A percentile compares a stretch with the other conserved stretches of the same genome.
These are phyloP conservation scores for Reinhardtius hippoglossoides DNA, from an alignment of 2,113 vertebrate genomes.

Conservation along the genomic window DNA sequence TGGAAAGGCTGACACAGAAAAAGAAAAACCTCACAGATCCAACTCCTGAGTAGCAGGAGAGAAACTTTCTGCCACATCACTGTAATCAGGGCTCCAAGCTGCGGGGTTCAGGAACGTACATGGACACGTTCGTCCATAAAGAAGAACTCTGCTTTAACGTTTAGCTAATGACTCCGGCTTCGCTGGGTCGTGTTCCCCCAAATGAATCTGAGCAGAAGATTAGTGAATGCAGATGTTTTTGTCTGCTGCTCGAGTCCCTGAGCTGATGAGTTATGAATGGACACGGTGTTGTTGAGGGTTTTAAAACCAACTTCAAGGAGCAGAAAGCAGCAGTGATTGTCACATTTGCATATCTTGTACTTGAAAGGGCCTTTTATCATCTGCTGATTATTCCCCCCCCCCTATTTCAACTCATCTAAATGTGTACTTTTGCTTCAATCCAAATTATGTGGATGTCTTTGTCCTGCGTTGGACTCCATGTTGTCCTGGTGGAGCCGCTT, in stretches of 20 bases:
- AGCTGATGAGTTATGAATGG: slow-evolving; percentile 53
- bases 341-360: slow-evolving; percentile 25
- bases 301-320: slow-evolving; percentile 16
- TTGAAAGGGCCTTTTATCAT: slow-evolving; percentile 35
- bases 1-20: slow-evolving; percentile 65
- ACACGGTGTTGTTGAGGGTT: slow-evolving; percentile 8
- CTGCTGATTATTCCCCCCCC: background rate
- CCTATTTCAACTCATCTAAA: background rate
- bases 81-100: slow-evolving; percentile 26
- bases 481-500: background rate
- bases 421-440: background rate
- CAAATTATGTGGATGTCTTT: background rate
- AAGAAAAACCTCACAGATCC: slow-evolving; percentile 42
- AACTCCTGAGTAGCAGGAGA: slow-evolving; percentile 20
- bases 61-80: slow-evolving; percentile 26
- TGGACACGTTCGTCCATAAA: no score
- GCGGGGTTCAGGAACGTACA: slow-evolving; percentile 13
- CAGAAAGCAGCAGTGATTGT: background rate
- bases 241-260: slow-evolving; percentile 10
- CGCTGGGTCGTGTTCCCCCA: slow-evolving; percentile 2
- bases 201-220: slow-evolving; percentile 60
- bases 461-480: background rate
- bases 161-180: slow-evolving; percentile 21
- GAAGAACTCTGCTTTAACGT: slow-evolving; percentile 4
- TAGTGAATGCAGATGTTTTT: slow-evolving; percentile 67